phyloP scores from a whole-genome alignment of 2,797 vertebrate species.

The Mionectes olivaceus region DNA sequence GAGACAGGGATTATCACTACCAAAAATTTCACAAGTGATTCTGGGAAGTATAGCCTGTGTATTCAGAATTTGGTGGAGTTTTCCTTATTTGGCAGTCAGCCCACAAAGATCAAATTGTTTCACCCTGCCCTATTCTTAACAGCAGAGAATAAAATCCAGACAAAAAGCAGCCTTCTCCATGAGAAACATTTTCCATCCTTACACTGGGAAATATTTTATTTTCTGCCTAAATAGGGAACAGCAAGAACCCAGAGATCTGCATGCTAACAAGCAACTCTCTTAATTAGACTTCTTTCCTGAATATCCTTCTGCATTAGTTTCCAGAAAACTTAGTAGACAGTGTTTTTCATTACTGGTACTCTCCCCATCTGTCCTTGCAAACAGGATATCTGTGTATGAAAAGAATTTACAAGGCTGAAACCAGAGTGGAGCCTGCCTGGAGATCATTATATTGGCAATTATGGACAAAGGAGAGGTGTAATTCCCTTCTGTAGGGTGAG shows the following conservation, averaged over 20 bases:
- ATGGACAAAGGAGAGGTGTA: neutral
- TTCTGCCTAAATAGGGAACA: constrained; percentile 1
- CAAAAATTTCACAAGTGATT: neutral
- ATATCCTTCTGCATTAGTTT: constrained; percentile 12
- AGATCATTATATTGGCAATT: neutral
- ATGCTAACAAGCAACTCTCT: neutral
- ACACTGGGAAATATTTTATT: constrained; percentile 2
- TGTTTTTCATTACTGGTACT: constrained; percentile 22
- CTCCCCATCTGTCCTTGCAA: neutral
- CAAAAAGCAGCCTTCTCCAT: neutral
- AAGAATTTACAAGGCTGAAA: neutral
- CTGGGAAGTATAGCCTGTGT: neutral
- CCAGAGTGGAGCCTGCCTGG: neutral
- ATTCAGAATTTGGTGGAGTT: neutral
- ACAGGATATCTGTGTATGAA: neutral
- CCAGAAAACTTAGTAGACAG: constrained; percentile 45
- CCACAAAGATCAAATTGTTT: neutral
- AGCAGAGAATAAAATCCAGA: constrained; percentile 29
- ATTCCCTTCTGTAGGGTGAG: neutral
- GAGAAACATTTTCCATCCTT: neutral
- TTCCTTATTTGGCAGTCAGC: neutral
- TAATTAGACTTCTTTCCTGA: constrained; percentile 32
- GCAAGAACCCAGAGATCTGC: neutral
- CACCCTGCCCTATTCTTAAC: neutral
- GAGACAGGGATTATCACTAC: neutral